These are phyloP conservation scores for Drosophila asahinai DNA, from an alignment of 1,140 invertebrate species.

Conservation along the genomic window DNA sequence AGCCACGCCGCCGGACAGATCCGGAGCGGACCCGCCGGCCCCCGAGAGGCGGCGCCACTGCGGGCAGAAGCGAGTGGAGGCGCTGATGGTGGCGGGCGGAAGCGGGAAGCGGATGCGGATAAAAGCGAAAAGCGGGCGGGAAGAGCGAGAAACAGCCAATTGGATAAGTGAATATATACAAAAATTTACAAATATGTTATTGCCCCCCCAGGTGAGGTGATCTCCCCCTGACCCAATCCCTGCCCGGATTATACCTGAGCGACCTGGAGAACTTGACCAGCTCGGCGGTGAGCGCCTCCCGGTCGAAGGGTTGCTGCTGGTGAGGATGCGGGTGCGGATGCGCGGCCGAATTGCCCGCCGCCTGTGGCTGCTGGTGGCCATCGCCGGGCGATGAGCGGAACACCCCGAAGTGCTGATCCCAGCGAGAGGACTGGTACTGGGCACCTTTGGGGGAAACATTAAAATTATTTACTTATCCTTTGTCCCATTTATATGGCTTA, in stretches of 20 bases:
- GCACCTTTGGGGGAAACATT: conserved; percentile 48
- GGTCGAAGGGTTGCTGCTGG: conserved; percentile 83
- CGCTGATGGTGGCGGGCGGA: conserved; percentile 38
- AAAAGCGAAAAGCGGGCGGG: conserved; percentile 30
- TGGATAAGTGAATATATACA: conserved; percentile 30
- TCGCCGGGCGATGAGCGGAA: conserved; percentile 87
- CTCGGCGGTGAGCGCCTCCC: conserved; percentile 89
- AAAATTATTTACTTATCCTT: no score
- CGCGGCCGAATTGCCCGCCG: conserved; percentile 7
- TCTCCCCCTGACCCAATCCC: background rate
- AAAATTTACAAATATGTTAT: background rate
- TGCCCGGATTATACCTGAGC: conserved; percentile 82
- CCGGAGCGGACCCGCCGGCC: conserved; percentile 84
- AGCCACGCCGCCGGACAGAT: conserved; percentile 70
- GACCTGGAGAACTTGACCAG: conserved; percentile 90
- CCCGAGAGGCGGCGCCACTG: conserved; percentile 78
- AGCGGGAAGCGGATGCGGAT: conserved; percentile 40
- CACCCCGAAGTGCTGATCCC: conserved; percentile 88
- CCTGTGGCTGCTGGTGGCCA: conserved; percentile 66
- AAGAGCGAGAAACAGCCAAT: conserved; percentile 46
- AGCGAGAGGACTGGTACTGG: conserved; percentile 86
- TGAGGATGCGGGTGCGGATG: conserved; percentile 28
- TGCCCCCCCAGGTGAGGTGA: conserved; percentile 20
- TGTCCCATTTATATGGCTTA: conserved; percentile 32
- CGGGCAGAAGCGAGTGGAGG: conserved; percentile 78